A percentile compares a stretch with the other conserved stretches of the same genome.
Evolutionary conservation across 2,888 invertebrate genomes (phyloP).

Genomic region (Exocentrus adspersus): DNA sequence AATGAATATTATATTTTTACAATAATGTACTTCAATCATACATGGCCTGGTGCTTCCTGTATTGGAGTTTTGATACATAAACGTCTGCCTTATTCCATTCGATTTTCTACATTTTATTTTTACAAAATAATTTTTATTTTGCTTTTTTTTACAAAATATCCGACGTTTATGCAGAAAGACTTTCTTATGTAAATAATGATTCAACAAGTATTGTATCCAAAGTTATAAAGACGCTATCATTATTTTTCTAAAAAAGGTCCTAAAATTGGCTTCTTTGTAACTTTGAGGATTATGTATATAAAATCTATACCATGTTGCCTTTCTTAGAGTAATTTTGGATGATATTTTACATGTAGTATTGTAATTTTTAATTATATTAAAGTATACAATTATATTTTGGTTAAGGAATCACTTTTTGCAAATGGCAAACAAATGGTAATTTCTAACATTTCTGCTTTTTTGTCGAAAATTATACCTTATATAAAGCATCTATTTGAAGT

Average conservation of each 20-base stretch:
- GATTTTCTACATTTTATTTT: too few relatives aligned
- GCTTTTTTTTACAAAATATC: too few relatives aligned
- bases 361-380: conserved; percentile 41
- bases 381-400: conserved; percentile 34
- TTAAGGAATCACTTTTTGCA: conserved; percentile 40
- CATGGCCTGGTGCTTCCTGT: conserved; percentile 47
- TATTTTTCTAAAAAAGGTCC: conserved; percentile 10
- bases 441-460: conserved; percentile 5
- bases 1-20: conserved; percentile 28
- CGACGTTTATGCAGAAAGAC: conserved; percentile 30
- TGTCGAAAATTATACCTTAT: background rate
- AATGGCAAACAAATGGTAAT: conserved; percentile 31
- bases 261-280: conserved; percentile 38
- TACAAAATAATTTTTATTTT: too few relatives aligned
- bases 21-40: conserved; percentile 2
- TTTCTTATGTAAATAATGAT: conserved; percentile 43
- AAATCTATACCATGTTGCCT: conserved; percentile 57
- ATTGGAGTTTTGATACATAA: conserved; percentile 22
- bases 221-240: conserved; percentile 30
- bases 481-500: background rate
- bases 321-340: conserved; percentile 54
- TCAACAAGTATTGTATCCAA: conserved; percentile 36
- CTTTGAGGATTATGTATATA: conserved; percentile 48
- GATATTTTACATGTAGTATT: conserved; percentile 54
- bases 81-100: background rate